phyloP scores from a whole-genome alignment of 2,888 invertebrate genomes.

The Metacarcinus magister region DNA sequence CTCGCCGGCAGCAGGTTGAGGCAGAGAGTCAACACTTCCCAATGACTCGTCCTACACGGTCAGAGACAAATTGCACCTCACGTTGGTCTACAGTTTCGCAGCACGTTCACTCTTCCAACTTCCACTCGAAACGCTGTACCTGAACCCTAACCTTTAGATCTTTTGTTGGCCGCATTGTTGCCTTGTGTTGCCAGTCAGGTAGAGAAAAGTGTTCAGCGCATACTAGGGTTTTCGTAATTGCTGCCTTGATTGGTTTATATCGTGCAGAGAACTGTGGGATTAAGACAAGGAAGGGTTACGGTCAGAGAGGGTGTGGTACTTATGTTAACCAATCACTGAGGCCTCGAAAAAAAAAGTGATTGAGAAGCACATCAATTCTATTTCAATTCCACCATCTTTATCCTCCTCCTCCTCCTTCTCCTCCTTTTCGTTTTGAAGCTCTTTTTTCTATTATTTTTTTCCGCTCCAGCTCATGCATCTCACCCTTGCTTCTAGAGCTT shows the following conservation, averaged over 20 bases:
- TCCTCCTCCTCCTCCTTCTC: neutral
- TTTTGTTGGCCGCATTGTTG: neutral
- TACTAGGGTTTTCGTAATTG: neutral
- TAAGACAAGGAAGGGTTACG: neutral
- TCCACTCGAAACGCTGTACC: constrained; percentile 8
- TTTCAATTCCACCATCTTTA: neutral
- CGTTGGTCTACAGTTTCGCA: neutral
- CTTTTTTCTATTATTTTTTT: neutral
- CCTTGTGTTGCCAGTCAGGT: constrained; percentile 26
- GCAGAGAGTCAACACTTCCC: neutral
- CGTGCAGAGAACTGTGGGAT: neutral
- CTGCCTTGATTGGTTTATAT: neutral
- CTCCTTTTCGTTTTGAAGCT: neutral
- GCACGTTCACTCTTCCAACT: neutral
- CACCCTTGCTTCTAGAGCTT: neutral
- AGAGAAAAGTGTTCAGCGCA: neutral
- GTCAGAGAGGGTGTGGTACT: neutral
- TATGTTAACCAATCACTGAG: neutral
- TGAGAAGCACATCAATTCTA: neutral
- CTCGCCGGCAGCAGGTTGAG: neutral
- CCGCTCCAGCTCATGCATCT: neutral
- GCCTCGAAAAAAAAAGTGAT: no score
- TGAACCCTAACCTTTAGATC: neutral
- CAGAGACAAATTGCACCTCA: neutral
- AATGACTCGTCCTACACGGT: neutral